Evolutionary conservation across 1,140 invertebrate genomes (phyloP), one percentile per base, ranked within the genome.

Genomic region (Teleogryllus occipitalis): DNA sequence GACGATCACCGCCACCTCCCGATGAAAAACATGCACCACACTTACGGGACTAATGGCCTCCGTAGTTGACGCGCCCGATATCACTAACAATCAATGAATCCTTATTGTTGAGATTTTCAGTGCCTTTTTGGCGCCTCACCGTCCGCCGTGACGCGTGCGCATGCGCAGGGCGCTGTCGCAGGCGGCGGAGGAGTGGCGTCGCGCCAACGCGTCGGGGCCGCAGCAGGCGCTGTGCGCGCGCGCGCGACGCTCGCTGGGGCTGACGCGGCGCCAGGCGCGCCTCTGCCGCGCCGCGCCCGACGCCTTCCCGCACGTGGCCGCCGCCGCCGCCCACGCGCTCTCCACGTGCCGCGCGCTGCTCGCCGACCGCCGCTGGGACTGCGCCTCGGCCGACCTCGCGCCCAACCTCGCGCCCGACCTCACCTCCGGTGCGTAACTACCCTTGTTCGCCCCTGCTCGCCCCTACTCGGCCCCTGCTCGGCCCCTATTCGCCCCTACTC

Each of bases 321-420:
- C 89, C 74, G 94, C 94, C 3, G 92, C 94, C 7, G 87, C 87
- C 22, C 86, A 92, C 75, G 89, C 93, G 1, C 88, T 91, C 27
- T 86, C 89, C 76, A 90, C 92, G n/a, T 96, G 95, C 85, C 92
- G 93, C 83, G 88, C 89, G 78, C 88, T 92, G 2, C 94, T 95
- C 84, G 86, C 88, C 12, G 89, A 93, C 82, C 88, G 93, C 76
- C 87, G 94, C 77, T 96, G 95, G 95, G 96, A 96, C 86, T 96
- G 95, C 85, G 94, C 93, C 76, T 92, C 93, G 74, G 90, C 95
- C 76, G 88, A 90, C 15, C 87, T 88, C 8, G 93, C 93, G 0
- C 94, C 94, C 0, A 88, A 89, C 82, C 90, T 92, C 79, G 90
- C 91, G 4, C 90, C 92, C 39, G 95, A 96, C 84, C 87, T 96